These are phyloP conservation scores for Philaethria dido DNA, from an alignment of 2,888 invertebrate genomes.

Conservation along the genomic window DNA sequence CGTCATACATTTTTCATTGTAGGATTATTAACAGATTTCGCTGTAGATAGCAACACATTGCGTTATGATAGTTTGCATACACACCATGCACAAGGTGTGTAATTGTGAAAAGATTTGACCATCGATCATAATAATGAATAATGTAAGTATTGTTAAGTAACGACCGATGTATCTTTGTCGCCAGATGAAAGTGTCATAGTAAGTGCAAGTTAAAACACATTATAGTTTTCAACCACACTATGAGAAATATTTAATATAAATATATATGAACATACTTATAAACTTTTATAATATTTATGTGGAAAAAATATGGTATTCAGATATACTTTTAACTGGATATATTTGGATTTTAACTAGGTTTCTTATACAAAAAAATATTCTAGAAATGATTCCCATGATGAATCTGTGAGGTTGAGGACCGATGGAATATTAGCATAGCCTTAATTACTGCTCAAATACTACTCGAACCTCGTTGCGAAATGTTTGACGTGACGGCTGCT, in stretches of 20 bases:
- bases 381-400: slow-evolving; percentile 29
- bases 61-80: slow-evolving; percentile 53
- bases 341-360: background rate
- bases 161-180: slow-evolving; percentile 39
- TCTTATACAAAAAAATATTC: background rate
- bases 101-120: slow-evolving; percentile 43
- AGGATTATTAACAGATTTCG: slow-evolving; percentile 49
- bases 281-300: no score
- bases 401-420: slow-evolving; percentile 65
- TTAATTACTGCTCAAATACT: slow-evolving; percentile 74
- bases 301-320: background rate
- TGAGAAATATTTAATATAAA: no score
- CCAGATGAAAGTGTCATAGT: slow-evolving; percentile 30
- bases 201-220: slow-evolving; percentile 20
- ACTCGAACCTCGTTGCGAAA: slow-evolving; percentile 65
- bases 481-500: slow-evolving; percentile 57
- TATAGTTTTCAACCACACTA: no score
- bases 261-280: no score
- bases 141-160: slow-evolving; percentile 33
- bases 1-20: slow-evolving; percentile 29
- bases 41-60: slow-evolving; percentile 67
- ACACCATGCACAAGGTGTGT: slow-evolving; percentile 46
- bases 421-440: slow-evolving; percentile 72
- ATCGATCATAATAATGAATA: slow-evolving; percentile 45
- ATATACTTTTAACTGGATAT: background rate